Percentiles rank a stretch among this genome's conserved stretches.
Conservation (phyloP, 2,797 vertebrate species). For the Psittacula echo region DNA sequence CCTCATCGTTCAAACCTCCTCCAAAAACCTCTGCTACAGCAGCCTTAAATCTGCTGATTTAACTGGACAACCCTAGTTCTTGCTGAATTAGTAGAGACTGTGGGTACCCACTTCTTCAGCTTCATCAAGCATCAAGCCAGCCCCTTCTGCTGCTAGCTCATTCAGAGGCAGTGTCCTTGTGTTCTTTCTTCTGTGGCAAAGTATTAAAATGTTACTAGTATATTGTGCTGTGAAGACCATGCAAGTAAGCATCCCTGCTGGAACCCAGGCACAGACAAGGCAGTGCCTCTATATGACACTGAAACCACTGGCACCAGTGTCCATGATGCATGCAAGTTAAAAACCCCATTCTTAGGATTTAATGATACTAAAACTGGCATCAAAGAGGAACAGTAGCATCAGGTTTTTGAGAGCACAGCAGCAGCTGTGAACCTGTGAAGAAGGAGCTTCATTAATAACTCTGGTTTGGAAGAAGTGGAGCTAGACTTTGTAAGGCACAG, state of each 20-base stretch:
- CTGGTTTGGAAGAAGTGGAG: neutral
- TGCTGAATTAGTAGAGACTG: neutral
- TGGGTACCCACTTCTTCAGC: neutral
- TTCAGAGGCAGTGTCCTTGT: neutral
- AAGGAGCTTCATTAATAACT: neutral
- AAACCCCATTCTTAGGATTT: neutral
- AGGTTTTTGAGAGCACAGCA: neutral
- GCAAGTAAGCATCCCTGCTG: neutral
- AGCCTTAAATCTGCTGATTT: neutral
- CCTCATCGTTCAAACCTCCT: neutral
- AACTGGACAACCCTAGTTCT: neutral
- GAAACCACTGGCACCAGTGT: neutral
- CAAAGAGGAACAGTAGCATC: neutral
- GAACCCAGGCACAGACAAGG: neutral
- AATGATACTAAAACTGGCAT: neutral
- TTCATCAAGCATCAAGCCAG: neutral
- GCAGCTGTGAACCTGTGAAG: neutral
- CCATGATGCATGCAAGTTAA: neutral
- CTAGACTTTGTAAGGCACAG: neutral
- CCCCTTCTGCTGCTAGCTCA: neutral
- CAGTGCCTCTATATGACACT: neutral
- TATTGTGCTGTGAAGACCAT: neutral
- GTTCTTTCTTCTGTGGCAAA: neutral
- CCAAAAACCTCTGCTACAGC: neutral
- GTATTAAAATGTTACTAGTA: fast-evolving